These are phyloP conservation scores for Orchesella flavescens DNA, from an alignment of 2,888 invertebrate species.

Conservation along the genomic window DNA sequence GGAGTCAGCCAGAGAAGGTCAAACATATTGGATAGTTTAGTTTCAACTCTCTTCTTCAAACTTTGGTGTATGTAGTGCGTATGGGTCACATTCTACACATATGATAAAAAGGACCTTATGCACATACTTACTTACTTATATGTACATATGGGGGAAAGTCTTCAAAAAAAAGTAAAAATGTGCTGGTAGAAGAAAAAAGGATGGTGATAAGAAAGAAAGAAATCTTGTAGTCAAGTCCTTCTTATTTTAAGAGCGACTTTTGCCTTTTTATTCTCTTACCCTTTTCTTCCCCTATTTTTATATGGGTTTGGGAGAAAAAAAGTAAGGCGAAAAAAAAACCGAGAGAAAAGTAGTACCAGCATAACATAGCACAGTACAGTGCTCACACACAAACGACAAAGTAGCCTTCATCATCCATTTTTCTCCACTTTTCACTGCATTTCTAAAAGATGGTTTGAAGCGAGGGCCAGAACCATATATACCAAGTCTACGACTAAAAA, in stretches of 20 bases:
- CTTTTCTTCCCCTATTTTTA: slow-evolving; percentile 1
- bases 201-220: no score
- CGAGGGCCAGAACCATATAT: not conserved
- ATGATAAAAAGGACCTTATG: no score
- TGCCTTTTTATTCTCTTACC: not conserved
- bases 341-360: not conserved
- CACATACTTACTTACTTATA: no score
- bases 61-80: no score
- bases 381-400: not conserved
- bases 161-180: no score
- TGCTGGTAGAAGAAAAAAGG: no score
- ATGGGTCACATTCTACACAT: no score
- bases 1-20: no score
- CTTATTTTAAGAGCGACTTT: not conserved
- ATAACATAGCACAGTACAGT: not conserved
- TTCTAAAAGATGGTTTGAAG: not conserved
- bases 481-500: not conserved
- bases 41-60: no score
- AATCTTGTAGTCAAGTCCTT: no score
- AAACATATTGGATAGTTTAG: no score
- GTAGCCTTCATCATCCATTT: slow-evolving; percentile 44
- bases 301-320: not conserved
- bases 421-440: slow-evolving; percentile 20
- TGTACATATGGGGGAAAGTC: no score
- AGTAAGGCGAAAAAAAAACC: not conserved